A percentile compares a stretch with the other conserved stretches of the same genome.
phyloP scores from a whole-genome alignment of 37 sponge, comb jelly and placozoan genomes.

The Spongia lamella region DNA sequence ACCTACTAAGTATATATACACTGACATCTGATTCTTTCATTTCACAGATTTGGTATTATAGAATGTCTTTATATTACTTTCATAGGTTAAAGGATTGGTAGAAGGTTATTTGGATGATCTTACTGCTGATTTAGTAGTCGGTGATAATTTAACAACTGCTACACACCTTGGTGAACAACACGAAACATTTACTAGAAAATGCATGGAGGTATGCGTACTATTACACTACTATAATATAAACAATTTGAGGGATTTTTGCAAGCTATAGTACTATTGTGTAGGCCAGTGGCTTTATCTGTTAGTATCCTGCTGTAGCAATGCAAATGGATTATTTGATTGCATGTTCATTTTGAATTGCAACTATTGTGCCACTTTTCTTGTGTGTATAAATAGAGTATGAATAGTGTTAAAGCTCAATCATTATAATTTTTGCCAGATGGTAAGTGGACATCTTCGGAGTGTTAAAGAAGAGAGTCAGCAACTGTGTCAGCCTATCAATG shows the following conservation, averaged over 20 bases:
- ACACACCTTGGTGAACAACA: constrained; percentile 42
- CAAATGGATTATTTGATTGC: too few species aligned
- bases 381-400: too few species aligned
- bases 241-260: too few species aligned
- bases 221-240: background rate
- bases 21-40: background rate
- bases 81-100: constrained; percentile 24
- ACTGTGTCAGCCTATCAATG: constrained; percentile 8
- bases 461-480: constrained; percentile 24
- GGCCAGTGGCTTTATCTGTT: background rate
- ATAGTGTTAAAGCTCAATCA: too few species aligned
- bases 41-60: too few species aligned
- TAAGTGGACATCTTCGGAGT: constrained; percentile 7
- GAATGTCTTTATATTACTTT: background rate
- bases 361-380: too few species aligned
- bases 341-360: too few species aligned
- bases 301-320: background rate
- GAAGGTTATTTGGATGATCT: constrained; percentile 35
- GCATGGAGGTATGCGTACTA: constrained; percentile 40
- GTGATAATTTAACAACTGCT: constrained; percentile 40
- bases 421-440: constrained; percentile 10
- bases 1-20: background rate
- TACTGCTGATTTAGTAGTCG: constrained; percentile 17
- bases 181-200: constrained; percentile 55
- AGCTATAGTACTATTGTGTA: too few species aligned